Conservation (phyloP, 2,888 invertebrate species). For the Neoaliturus tenellus region DNA sequence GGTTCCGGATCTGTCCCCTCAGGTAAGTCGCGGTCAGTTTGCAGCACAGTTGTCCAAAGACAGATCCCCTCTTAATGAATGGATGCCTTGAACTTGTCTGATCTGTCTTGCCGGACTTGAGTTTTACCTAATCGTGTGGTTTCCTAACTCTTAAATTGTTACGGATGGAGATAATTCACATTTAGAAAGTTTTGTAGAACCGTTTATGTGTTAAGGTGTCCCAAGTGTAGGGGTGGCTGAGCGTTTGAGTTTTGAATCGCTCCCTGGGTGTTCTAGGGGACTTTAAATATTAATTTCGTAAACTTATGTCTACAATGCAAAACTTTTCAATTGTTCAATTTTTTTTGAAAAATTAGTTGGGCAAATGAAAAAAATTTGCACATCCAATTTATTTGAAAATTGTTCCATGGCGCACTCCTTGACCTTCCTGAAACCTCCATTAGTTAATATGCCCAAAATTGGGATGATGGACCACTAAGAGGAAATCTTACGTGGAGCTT, state of each 20-base stretch:
- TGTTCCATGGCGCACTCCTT: no score
- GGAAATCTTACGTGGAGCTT: no score
- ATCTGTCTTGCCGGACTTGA: not conserved
- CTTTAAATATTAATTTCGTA: not conserved
- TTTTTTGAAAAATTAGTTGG: not conserved
- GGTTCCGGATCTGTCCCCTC: conserved; percentile 6
- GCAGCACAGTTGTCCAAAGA: not conserved
- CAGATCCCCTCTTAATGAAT: conserved; percentile 17
- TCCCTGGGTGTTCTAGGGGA: not conserved
- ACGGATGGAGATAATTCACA: conserved; percentile 2
- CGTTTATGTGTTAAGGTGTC: not conserved
- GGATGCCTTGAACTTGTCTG: conserved; percentile 8
- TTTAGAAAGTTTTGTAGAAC: not conserved
- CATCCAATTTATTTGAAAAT: no score
- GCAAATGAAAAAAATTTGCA: no score
- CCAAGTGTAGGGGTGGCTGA: no score
- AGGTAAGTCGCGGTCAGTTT: conserved; percentile 15
- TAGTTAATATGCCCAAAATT: no score
- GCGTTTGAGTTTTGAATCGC: not conserved
- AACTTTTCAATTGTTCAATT: not conserved
- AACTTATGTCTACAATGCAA: no score
- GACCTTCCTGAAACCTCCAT: no score
- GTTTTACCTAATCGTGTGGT: not conserved
- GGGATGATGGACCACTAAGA: no score
- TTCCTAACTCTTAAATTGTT: not conserved